A percentile compares a stretch with the other conserved stretches of the same genome.
Conservation (phyloP, 1,140 invertebrate genomes). For the Cherax quadricarinatus region DNA sequence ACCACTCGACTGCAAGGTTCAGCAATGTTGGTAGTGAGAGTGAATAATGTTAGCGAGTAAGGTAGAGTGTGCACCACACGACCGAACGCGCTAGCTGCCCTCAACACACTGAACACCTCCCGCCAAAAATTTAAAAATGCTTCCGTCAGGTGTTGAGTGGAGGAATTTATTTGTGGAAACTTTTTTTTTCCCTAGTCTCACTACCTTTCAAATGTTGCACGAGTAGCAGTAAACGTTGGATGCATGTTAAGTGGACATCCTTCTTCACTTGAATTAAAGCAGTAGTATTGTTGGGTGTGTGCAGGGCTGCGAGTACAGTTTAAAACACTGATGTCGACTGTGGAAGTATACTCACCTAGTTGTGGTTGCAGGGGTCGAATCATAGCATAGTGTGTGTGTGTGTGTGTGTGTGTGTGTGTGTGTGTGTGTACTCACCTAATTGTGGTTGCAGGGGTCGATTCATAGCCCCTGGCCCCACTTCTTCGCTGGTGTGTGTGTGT, state of each 20-base stretch:
- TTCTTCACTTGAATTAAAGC: too few species aligned
- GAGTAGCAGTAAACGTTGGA: too few species aligned
- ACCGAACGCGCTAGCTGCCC: slow-evolving; percentile 6
- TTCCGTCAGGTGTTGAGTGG: not conserved
- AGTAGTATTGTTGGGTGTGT: too few species aligned
- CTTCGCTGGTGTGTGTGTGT: too few species aligned
- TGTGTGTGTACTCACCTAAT: too few species aligned
- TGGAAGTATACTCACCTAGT: not conserved
- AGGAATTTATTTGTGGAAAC: slow-evolving; percentile 1
- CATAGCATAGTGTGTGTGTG: too few species aligned
- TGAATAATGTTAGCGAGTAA: too few species aligned
- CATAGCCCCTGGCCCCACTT: too few species aligned
- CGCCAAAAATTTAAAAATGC: slow-evolving; percentile 44
- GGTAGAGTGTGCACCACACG: not conserved
- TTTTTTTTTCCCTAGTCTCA: not conserved
- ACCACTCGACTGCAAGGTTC: not conserved
- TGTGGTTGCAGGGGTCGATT: too few species aligned
- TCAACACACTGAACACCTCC: slow-evolving; percentile 24
- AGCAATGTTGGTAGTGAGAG: not conserved
- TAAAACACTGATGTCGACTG: slow-evolving; percentile 2
- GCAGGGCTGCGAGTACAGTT: not conserved
- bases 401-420: too few species aligned
- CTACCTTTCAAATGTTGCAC: not conserved
- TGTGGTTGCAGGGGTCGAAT: too few species aligned
- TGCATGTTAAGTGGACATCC: too few species aligned